These are phyloP conservation scores for Holcopasites calliopsidis DNA, from an alignment of 1,140 invertebrate species.

Conservation along the genomic window DNA sequence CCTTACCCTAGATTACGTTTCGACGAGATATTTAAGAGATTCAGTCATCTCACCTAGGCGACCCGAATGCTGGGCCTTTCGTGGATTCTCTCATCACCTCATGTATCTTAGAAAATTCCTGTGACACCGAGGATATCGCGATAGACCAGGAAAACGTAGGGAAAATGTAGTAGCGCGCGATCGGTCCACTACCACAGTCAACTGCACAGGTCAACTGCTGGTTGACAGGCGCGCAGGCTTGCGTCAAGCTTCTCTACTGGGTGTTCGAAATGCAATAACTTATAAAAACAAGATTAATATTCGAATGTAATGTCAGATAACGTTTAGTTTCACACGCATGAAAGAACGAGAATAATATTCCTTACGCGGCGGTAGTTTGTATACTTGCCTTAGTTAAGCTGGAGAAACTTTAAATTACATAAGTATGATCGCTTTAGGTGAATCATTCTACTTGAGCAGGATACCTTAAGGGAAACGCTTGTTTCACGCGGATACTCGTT, in stretches of 20 bases:
- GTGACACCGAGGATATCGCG: neutral
- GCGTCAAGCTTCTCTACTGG: constrained; percentile 40
- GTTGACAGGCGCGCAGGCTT: constrained; percentile 56
- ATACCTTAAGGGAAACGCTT: neutral
- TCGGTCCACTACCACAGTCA: constrained; percentile 45
- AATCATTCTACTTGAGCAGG: neutral
- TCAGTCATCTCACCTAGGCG: constrained; percentile 61
- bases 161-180: constrained; percentile 45
- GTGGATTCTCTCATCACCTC: constrained; percentile 54
- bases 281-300: constrained; percentile 12
- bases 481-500: neutral
- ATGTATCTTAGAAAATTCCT: constrained; percentile 2
- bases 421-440: neutral
- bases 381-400: neutral
- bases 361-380: neutral
- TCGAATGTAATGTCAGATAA: neutral
- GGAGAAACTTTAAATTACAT: neutral
- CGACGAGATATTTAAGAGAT: constrained; percentile 26
- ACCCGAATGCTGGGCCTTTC: constrained; percentile 55
- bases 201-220: constrained; percentile 52
- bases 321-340: neutral
- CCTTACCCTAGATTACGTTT: constrained; percentile 61
- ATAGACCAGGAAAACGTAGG: neutral
- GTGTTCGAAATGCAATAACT: constrained; percentile 34
- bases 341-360: neutral